Evolutionary conservation across 2,888 invertebrate genomes (phyloP).

Genomic region (Linnaemya tessellans): DNA sequence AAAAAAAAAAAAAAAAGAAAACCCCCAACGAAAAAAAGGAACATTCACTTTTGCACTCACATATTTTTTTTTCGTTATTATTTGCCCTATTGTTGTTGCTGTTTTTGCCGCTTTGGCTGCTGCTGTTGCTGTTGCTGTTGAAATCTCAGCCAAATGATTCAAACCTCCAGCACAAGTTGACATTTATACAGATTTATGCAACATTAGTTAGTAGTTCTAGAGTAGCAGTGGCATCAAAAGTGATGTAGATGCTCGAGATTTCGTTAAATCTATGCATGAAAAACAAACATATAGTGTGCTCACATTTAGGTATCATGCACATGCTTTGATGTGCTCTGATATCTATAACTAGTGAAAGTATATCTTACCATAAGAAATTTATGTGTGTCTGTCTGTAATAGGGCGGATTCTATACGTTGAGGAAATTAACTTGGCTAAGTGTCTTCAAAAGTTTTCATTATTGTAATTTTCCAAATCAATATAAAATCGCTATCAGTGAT

Average conservation of each 20-base stretch:
- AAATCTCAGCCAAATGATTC: constrained; percentile 63
- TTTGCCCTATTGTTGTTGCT: constrained; percentile 8
- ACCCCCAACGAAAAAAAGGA: constrained; percentile 34
- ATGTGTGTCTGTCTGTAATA: constrained; percentile 10
- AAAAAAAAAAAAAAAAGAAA: background rate
- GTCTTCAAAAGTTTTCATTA: background rate
- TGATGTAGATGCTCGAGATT: constrained; percentile 60
- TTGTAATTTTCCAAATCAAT: background rate
- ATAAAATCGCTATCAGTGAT: background rate
- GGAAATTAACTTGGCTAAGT: background rate
- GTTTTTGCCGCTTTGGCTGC: background rate
- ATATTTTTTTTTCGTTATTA: constrained; percentile 24
- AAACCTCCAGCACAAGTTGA: constrained; percentile 69
- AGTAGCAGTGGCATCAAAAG: constrained; percentile 42
- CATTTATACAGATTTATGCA: constrained; percentile 71
- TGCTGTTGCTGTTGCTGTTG: constrained; percentile 35
- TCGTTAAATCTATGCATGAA: constrained; percentile 63
- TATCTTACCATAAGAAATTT: constrained; percentile 13
- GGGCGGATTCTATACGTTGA: background rate
- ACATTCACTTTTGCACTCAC: constrained; percentile 40
- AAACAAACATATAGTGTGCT: constrained; percentile 24
- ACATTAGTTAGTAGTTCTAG: constrained; percentile 65
- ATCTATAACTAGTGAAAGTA: constrained; percentile 43
- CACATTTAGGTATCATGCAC: constrained; percentile 36
- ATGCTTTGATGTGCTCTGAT: constrained; percentile 4